These are phyloP conservation scores for Chydorus sphaericus DNA, from an alignment of 2,888 invertebrate genomes.

Conservation along the genomic window DNA sequence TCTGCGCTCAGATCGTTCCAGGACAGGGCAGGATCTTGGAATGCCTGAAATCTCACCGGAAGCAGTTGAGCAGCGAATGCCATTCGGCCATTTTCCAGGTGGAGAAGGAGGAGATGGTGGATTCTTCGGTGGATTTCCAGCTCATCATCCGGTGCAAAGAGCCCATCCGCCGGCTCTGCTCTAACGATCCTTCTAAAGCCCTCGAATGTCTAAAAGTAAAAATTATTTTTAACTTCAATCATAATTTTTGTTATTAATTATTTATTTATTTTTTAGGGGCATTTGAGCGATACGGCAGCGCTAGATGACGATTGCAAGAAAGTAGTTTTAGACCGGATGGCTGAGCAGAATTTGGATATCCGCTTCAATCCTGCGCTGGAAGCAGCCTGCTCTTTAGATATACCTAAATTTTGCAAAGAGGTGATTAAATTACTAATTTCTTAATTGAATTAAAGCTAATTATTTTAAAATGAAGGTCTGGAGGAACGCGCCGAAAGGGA, in stretches of 20 bases:
- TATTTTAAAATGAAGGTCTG: not conserved
- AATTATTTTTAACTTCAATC: not conserved
- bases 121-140: conserved; percentile 75
- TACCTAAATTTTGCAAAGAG: conserved; percentile 51
- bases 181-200: conserved; percentile 48
- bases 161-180: conserved; percentile 74
- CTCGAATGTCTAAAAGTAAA: conserved; percentile 61
- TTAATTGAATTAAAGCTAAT: conserved; percentile 14
- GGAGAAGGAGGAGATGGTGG: conserved; percentile 67
- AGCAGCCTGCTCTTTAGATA: conserved; percentile 64
- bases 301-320: conserved; percentile 72
- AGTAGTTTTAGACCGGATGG: conserved; percentile 72
- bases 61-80: conserved; percentile 46
- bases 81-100: conserved; percentile 69
- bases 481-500: conserved; percentile 33
- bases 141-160: conserved; percentile 67
- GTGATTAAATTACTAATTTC: conserved; percentile 19
- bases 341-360: conserved; percentile 79
- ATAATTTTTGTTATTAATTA: not conserved
- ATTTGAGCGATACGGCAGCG: conserved; percentile 55
- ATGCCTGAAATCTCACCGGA: conserved; percentile 52
- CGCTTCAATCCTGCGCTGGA: conserved; percentile 74
- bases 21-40: conserved; percentile 44
- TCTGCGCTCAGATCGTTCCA: conserved; percentile 26
- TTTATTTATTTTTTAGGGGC: conserved; percentile 36